These are phyloP conservation scores for Chironomus tepperi DNA, from an alignment of 1,140 invertebrate genomes.

Conservation along the genomic window DNA sequence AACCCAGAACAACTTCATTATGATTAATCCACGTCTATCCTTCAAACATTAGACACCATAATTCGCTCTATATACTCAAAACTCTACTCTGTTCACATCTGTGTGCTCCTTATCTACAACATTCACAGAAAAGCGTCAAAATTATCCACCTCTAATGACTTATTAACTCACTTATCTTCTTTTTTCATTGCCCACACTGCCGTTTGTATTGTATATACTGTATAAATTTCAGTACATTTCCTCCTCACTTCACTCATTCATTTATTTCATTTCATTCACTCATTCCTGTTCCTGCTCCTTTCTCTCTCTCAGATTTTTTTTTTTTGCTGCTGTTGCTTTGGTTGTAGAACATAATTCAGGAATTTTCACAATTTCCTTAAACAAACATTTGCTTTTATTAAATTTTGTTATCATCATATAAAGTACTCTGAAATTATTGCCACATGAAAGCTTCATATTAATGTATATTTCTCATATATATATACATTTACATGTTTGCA, in stretches of 20 bases:
- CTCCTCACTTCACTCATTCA: not conserved
- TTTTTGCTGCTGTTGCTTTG: too few species aligned
- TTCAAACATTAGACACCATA: too few species aligned
- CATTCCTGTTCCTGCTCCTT: too few species aligned
- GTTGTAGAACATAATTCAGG: not conserved
- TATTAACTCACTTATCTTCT: not conserved
- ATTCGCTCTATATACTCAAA: too few species aligned
- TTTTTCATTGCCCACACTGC: not conserved
- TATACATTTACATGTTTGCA: not conserved
- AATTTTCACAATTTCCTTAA: conserved; percentile 18
- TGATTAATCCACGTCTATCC: too few species aligned
- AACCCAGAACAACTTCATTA: too few species aligned
- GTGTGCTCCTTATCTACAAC: too few species aligned
- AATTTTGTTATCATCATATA: conserved; percentile 22
- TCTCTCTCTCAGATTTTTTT: not conserved
- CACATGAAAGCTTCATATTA: conserved; percentile 15
- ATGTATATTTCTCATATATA: not conserved
- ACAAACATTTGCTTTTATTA: conserved; percentile 20
- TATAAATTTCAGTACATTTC: too few species aligned
- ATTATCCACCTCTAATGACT: too few species aligned
- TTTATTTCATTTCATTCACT: not conserved
- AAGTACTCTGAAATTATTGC: conserved; percentile 18
- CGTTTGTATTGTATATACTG: not conserved
- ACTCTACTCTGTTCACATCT: too few species aligned
- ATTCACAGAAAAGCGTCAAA: too few species aligned